These are phyloP conservation scores for Coregonus sp. DNA, from an alignment of 2,797 vertebrate genomes.

Conservation along the genomic window DNA sequence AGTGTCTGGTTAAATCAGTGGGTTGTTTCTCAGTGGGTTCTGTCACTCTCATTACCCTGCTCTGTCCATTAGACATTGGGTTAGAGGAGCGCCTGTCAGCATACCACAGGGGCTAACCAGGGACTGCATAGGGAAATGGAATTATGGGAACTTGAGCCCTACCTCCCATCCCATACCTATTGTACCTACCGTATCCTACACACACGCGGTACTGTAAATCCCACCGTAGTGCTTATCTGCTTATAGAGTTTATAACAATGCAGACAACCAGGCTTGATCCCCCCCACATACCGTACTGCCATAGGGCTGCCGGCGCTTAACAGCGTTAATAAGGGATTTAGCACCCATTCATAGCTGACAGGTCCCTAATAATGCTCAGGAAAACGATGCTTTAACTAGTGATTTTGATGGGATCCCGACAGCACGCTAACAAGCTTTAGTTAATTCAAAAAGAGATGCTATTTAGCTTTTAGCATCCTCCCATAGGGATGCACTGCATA, in stretches of 20 bases:
- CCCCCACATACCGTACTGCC: not conserved
- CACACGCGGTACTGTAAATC: not conserved
- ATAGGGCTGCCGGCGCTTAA: not conserved
- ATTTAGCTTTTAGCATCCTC: not conserved
- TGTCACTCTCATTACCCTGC: conserved; percentile 18
- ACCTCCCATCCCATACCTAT: not conserved
- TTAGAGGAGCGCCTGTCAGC: no score
- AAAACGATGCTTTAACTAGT: not conserved
- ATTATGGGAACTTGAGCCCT: no score
- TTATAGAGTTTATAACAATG: not conserved
- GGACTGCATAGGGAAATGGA: no score
- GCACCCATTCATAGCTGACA: not conserved
- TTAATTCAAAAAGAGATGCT: not conserved
- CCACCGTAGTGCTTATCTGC: not conserved
- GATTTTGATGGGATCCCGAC: not conserved
- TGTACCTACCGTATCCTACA: not conserved
- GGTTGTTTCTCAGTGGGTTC: not conserved
- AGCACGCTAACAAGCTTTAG: not conserved
- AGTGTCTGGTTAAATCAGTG: not conserved
- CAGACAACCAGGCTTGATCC: not conserved
- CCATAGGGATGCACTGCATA: not conserved
- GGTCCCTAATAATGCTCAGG: not conserved
- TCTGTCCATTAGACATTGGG: conserved; percentile 2
- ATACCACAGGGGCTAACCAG: no score
- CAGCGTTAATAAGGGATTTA: conserved; percentile 1